Base-by-base conservation (phyloP, 92 coral and sea anemone genomes). In the Zoanthus solanderi region DNA sequence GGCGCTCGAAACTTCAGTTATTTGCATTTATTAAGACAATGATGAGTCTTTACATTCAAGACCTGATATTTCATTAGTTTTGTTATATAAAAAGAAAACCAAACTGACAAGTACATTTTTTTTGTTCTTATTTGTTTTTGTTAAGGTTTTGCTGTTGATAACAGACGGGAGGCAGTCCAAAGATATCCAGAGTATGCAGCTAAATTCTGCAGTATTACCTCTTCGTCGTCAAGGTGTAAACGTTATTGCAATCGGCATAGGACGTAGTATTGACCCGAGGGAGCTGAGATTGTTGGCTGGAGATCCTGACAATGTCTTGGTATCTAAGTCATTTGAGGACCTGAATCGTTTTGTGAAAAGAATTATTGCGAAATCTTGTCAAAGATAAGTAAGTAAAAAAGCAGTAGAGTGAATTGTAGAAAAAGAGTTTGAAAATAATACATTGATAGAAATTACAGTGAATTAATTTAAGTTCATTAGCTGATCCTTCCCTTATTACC, bases 111-210 rank as follows among this genome's bases (percentile, higher is more conserved):
- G 10, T 23, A 9, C 1, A 2, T 69, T 13, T 0, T 31, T 30
- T 9, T 0, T 31, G 2, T 12, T 3, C 46, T 34, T 87, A 6
- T 72, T 63, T 12, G 44, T 17, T 14, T 28, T 88, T 75, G 83
- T 47, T 23, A 12, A 91, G 92, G 96, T 95, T 30, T 81, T 97
- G 52, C 78, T 97, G 28, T 89, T 97, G 47, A 84, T 97, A 72
- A 95, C 98, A 2, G 97, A 95, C 74, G 98, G 98, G 37, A 90
- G 96, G 10, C 96, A 94, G 83, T 91, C 97, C 17, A 82, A 79
- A 11, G 99, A 95, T 63, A 91, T 92, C 8, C 94, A 94, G 13
- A 83, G 72, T 53, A 57, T 72, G 16, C 89, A 95, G 47, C 90
- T 94, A 32, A 86, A 63, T 9, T 85, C 87, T 61, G 97, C 98